Conservation (phyloP, 2,888 invertebrate species). For the Atethmia centrago region DNA sequence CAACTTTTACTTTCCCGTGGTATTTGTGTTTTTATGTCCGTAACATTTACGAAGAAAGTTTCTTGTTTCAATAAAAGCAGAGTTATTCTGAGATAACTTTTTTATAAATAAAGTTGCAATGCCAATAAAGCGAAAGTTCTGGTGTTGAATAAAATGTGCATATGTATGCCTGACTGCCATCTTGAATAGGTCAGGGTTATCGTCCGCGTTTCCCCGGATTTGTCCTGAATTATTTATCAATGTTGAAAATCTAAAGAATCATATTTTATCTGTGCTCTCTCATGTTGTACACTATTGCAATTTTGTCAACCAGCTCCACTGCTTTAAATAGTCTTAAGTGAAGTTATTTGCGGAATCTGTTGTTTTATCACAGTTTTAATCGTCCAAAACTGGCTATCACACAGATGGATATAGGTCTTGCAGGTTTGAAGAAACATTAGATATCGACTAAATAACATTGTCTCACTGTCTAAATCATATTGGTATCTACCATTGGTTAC, state of each 20-base stretch:
- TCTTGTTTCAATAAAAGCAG: slow-evolving; percentile 47
- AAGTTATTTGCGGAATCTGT: neutral
- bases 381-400: neutral
- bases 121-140: slow-evolving; percentile 50
- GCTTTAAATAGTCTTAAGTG: neutral
- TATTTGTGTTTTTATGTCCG: slow-evolving; percentile 34
- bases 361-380: neutral
- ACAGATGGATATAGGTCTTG: neutral
- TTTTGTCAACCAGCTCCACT: neutral
- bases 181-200: slow-evolving; percentile 40
- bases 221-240: slow-evolving; percentile 32
- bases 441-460: neutral
- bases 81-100: slow-evolving; percentile 32
- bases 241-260: slow-evolving; percentile 15
- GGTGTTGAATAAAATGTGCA: slow-evolving; percentile 31
- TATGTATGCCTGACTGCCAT: slow-evolving; percentile 4
- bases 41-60: slow-evolving; percentile 47
- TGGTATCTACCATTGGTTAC: neutral
- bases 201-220: slow-evolving; percentile 38
- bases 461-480: too few species aligned
- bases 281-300: neutral
- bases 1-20: slow-evolving; percentile 54
- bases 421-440: neutral
- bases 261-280: neutral
- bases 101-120: slow-evolving; percentile 19